A percentile compares a stretch with the other conserved stretches of the same genome.
Conservation (phyloP, 37 sponge, comb jelly and placozoan genomes). For the Beroe ovata region DNA sequence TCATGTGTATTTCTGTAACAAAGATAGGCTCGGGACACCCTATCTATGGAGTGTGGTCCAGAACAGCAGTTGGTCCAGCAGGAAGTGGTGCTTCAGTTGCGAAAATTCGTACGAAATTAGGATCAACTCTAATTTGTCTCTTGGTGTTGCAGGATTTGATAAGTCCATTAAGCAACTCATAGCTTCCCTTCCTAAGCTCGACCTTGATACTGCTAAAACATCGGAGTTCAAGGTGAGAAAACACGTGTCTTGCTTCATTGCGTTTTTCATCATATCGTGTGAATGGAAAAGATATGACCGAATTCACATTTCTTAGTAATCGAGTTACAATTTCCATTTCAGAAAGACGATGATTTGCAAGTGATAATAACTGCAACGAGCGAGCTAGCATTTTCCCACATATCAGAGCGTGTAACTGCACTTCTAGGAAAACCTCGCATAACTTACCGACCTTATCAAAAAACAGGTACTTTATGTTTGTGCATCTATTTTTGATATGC, state of each 20-base stretch:
- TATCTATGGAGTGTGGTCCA: neutral
- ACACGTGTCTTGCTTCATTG: neutral
- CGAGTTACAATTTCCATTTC: too few relatives aligned
- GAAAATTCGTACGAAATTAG: neutral
- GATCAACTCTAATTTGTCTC: neutral
- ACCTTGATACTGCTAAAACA: neutral
- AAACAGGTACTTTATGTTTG: neutral
- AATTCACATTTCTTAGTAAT: too few relatives aligned
- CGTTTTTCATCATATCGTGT: too few relatives aligned
- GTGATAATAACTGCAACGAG: constrained; percentile 29
- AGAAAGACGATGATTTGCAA: neutral
- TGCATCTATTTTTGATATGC: too few relatives aligned
- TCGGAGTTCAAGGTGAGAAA: neutral
- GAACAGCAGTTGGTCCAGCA: neutral
- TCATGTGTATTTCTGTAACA: constrained; percentile 12
- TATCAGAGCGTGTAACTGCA: neutral
- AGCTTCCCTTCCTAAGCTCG: neutral
- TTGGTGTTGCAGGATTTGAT: neutral
- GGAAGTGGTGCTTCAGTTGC: neutral
- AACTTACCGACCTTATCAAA: neutral
- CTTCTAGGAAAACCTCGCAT: neutral
- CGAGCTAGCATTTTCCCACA: neutral
- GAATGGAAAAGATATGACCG: too few relatives aligned
- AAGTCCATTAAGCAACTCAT: neutral
- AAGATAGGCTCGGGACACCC: neutral